Evolutionary conservation across 2,113 vertebrate genomes (phyloP).

Genomic region (Antechinus flavipes): DNA sequence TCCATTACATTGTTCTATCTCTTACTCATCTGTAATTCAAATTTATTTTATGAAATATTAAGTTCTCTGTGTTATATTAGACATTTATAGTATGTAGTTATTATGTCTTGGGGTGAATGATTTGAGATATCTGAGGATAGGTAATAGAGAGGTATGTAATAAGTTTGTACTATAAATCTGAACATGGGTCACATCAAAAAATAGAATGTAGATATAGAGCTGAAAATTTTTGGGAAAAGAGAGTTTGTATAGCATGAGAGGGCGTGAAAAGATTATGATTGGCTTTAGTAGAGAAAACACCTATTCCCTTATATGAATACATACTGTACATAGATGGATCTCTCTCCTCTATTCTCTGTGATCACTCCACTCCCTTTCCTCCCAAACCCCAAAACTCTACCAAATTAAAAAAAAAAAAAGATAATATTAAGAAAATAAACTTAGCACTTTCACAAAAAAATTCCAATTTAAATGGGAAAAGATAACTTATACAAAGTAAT

Average conservation of each 20-base stretch:
- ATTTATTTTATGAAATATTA: not conserved
- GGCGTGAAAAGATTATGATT: not conserved
- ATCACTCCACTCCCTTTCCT: no score
- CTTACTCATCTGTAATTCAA: not conserved
- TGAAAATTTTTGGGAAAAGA: not conserved
- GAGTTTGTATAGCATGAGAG: not conserved
- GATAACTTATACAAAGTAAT: not conserved
- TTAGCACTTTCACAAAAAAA: not conserved
- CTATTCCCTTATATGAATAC: not conserved
- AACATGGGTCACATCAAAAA: no score
- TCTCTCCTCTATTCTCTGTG: not conserved
- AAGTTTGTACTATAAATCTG: not conserved
- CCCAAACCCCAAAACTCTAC: not conserved
- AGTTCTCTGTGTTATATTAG: not conserved
- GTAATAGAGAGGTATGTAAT: not conserved
- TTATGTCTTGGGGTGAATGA: not conserved
- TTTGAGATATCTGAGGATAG: not conserved
- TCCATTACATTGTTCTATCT: not conserved
- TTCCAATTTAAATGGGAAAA: not conserved
- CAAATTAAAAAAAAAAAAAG: not conserved
- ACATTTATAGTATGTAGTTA: not conserved
- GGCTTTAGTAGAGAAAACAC: not conserved
- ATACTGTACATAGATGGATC: not conserved
- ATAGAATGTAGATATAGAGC: not conserved
- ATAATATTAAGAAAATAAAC: not conserved